Evolutionary conservation across 2,113 vertebrate species (phyloP), one percentile per base, ranked within the genome.

Genomic region (Cygnus atratus): DNA sequence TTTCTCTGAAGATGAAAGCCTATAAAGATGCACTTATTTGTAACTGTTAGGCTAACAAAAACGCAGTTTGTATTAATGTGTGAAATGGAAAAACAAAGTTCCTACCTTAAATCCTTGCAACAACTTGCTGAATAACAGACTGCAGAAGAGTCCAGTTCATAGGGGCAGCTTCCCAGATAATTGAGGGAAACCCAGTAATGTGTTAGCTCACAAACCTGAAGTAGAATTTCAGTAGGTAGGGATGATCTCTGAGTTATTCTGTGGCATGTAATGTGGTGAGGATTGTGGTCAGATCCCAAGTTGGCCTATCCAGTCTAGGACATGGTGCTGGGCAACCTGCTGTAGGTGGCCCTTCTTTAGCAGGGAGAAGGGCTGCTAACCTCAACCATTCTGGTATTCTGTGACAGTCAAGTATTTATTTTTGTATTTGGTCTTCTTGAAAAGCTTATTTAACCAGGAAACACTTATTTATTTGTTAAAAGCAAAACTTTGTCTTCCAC

Each of bases 161-260:
- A 3, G 26, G 2, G 4, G 4, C 57, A 44, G 37, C 13, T 68
- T 62, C 67, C 22, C 46, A 39, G 35, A 5, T 13, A 6, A 9
- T 7, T 31, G 11, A 15, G 67, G 41, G 57, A 58, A 29, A 7
- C 9, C 10, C 18, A 9, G 41, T 35, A 44, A 50, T 1, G 2
- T 14, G 24, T 31, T 54, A 9, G 37, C 19, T n/a, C 2, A 2
- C 15, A 14, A 6, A 43, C 29, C 5, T 9, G 25, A 57, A 14
- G 6, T 7, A 1, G 9, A 8, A 9, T 18, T 20, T 18, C 25
- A 2, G 22, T 26, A 44, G 48, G 41, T 3, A 5, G 31, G 26
- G 33, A 17, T 31, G 35, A 21, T 46, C 11, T 25, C 35, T 48
- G 8, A 16, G 33, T 24, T 2, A 15, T 48, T 8, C 17, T 6